A percentile compares a stretch with the other conserved stretches of the same genome.
These are phyloP conservation scores for Mesorhabditis sp. DNA, from an alignment of 2,888 invertebrate genomes.

Conservation along the genomic window DNA sequence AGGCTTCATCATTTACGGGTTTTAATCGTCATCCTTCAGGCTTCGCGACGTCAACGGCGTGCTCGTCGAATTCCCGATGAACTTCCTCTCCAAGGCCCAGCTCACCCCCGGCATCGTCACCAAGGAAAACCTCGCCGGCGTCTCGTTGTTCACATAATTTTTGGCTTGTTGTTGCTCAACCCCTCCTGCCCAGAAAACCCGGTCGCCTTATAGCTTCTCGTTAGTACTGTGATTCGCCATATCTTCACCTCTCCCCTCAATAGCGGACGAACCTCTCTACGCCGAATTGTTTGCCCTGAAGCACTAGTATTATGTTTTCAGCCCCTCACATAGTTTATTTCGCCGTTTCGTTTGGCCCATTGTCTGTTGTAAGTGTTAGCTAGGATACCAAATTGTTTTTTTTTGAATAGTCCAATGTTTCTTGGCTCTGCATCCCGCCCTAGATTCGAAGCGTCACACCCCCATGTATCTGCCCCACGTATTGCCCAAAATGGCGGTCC, in stretches of 20 bases:
- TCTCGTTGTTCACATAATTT: conserved; percentile 76
- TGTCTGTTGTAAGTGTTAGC: too few species aligned
- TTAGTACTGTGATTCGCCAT: conserved; percentile 7
- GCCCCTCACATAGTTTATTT: too few species aligned
- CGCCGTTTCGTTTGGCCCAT: too few species aligned
- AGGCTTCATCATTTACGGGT: conserved; percentile 16
- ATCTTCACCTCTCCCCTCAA: conserved; percentile 9
- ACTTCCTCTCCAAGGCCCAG: conserved; percentile 81
- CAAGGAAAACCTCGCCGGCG: conserved; percentile 88
- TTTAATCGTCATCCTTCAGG: neutral
- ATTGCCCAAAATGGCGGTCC: too few species aligned
- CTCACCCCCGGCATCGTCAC: conserved; percentile 78
- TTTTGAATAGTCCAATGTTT: too few species aligned
- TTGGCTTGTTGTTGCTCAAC: neutral
- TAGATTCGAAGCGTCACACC: too few species aligned
- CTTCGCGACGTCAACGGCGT: conserved; percentile 66
- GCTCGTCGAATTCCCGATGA: conserved; percentile 81
- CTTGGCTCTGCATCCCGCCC: too few species aligned
- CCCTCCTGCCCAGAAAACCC: too few species aligned
- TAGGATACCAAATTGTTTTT: too few species aligned
- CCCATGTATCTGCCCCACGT: too few species aligned
- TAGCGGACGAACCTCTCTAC: conserved; percentile 6
- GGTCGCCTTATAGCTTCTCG: neutral
- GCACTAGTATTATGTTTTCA: too few species aligned
- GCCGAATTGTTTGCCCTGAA: neutral